phyloP scores from a whole-genome alignment of 2,888 invertebrate genomes.

The Junonia oenone region DNA sequence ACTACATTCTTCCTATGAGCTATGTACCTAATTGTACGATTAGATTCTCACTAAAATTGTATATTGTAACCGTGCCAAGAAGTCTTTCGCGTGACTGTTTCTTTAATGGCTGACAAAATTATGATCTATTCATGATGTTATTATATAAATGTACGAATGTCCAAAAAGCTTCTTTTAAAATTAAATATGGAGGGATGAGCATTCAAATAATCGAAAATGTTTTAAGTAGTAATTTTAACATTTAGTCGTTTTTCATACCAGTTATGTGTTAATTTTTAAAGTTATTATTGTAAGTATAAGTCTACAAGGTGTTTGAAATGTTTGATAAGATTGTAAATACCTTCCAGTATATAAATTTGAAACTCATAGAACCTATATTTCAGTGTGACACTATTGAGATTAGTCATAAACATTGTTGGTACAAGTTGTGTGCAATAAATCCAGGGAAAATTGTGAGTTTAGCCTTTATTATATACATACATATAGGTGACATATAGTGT shows the following conservation, averaged over 20 bases:
- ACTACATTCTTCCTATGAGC: not conserved
- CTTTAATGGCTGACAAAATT: not conserved
- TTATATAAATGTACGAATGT: not conserved
- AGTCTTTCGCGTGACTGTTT: not conserved
- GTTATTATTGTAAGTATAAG: not conserved
- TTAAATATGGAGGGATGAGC: too few relatives aligned
- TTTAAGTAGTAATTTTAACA: not conserved
- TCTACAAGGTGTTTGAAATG: not conserved
- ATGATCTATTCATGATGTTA: not conserved
- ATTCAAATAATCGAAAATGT: too few relatives aligned
- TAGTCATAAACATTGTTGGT: constrained; percentile 1
- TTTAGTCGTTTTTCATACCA: not conserved
- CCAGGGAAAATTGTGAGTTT: not conserved
- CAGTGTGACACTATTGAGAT: constrained; percentile 1
- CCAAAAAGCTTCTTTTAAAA: too few relatives aligned
- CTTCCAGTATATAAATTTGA: not conserved
- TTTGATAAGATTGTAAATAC: not conserved
- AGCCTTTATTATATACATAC: too few relatives aligned
- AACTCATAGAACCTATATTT: not conserved
- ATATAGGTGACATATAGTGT: too few relatives aligned
- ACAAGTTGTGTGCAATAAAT: constrained; percentile 11
- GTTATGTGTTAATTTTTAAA: not conserved
- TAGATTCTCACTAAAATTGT: not conserved
- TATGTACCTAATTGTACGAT: not conserved
- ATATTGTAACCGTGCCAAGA: not conserved